These are phyloP conservation scores for Triplophysa yarkandensis DNA, from an alignment of 2,797 vertebrate species.

Conservation along the genomic window DNA sequence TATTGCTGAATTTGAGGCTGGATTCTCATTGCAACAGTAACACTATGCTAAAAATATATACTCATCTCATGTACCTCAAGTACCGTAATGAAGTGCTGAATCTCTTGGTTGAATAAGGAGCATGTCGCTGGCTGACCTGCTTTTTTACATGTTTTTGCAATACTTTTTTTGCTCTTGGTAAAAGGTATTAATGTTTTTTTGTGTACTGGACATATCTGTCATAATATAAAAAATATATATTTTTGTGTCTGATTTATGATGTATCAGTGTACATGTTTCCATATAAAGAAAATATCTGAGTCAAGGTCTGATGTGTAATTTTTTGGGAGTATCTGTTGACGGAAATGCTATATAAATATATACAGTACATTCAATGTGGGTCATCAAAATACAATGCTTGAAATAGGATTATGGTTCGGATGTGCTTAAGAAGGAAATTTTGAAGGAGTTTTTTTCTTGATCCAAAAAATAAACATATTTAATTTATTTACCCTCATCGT, in stretches of 20 bases:
- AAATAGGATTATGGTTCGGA: background rate
- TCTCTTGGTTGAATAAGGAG: constrained; percentile 67
- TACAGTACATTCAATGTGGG: no score
- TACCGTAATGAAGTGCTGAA: constrained; percentile 48
- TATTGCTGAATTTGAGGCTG: constrained; percentile 50
- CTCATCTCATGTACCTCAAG: constrained; percentile 55
- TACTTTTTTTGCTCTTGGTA: constrained; percentile 44
- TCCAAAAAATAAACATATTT: no score
- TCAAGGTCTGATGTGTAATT: no score
- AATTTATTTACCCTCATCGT: no score
- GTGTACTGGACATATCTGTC: constrained; percentile 40
- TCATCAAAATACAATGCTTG: no score
- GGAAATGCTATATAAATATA: no score
- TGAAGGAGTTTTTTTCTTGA: no score
- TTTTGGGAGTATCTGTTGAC: no score
- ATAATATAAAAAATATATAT: constrained; percentile 41
- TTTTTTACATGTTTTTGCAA: constrained; percentile 65
- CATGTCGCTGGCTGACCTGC: constrained; percentile 91
- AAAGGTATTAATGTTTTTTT: constrained; percentile 30
- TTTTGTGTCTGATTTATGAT: constrained; percentile 44
- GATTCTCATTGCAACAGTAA: constrained; percentile 65
- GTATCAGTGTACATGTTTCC: constrained; percentile 41
- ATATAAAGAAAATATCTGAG: constrained; percentile 51
- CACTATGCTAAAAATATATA: constrained; percentile 63
- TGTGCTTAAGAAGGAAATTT: background rate